Evolutionary conservation across 2,888 invertebrate species (phyloP).

Genomic region (Dolomedes plantarius): DNA sequence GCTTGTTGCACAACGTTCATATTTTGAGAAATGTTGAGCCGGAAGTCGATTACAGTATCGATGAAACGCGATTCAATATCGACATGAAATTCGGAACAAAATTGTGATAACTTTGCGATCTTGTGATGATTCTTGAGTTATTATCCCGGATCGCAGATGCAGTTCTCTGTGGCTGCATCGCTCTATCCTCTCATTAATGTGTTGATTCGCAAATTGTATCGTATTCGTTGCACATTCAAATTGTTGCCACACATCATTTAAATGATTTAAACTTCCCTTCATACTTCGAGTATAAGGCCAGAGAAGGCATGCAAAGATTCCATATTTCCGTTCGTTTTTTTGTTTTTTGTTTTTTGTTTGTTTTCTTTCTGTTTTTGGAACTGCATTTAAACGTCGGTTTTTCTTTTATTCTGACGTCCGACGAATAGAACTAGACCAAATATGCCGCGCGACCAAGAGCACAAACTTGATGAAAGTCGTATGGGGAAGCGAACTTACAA

Average conservation of each 20-base stretch:
- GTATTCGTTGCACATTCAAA: constrained; percentile 5
- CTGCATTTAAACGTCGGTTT: constrained; percentile 1
- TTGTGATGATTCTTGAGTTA: background rate
- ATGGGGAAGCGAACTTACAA: constrained; percentile 21
- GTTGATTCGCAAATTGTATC: background rate
- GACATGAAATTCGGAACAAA: constrained; percentile 6
- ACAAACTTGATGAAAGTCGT: constrained; percentile 21
- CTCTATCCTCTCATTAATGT: background rate
- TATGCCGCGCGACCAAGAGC: background rate
- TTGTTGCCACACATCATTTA: background rate
- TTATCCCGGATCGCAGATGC: background rate
- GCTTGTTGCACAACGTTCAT: constrained; percentile 9
- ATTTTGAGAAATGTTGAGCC: background rate
- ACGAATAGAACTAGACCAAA: background rate
- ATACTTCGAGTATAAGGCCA: background rate
- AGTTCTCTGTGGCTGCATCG: background rate
- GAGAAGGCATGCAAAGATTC: too few species aligned
- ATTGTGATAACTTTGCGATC: constrained; percentile 11
- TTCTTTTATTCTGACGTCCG: background rate
- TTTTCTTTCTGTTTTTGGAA: background rate
- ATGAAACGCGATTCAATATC: background rate
- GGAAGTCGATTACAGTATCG: background rate
- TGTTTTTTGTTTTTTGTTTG: too few species aligned
- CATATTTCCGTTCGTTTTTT: too few species aligned
- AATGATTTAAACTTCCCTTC: background rate